Base-by-base conservation (phyloP, 2,888 invertebrate genomes). In the Dynastes maya region DNA sequence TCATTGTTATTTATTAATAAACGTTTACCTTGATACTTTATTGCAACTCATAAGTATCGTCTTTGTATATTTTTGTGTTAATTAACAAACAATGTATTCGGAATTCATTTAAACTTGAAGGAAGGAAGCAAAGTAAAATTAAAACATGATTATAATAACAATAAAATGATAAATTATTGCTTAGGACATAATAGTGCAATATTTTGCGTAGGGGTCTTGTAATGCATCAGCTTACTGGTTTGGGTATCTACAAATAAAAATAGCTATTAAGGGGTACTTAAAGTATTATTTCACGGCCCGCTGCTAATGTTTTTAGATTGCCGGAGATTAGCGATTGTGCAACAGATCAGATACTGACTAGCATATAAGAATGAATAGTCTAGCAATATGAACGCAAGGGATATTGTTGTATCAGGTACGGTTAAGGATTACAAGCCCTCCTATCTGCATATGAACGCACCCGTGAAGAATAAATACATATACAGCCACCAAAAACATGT, bases 251-350 rank as follows among this genome's bases (percentile, higher is more conserved):
- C 76, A 67, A 67, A 76, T 76, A 53, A 58, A 67, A 76, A 78
- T 71, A 70, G 74, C 76, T 45, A 64, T 74, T 65, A 67, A 64
- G 68, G 67, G 72, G 72, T 79, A 58, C 77, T 78, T 80, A 78
- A 72, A 78, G 75, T 78, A 78, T 79, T 67, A 79, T 81, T 81
- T 80, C 75, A 80, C 76, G 81, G 82, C 78, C 78, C 64, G 76
- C 61, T 77, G 76, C 75, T 76, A 74, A 78, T 78, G 80, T 81
- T 81, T 82, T 81, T 81, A 82, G 83, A 82, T 82, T 68, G 79
- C 8, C 22, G 80, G 27, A 81, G 82, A 82, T 82, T 82, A 81
- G 67, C 53, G 65, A 82, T 82, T 81, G 80, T 82, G 76, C 79
- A 71, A 78, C 75, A 75, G 72, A 83, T 80, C 81, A 77, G 81